Percentiles rank a stretch among this genome's conserved stretches.
Evolutionary conservation across 2,113 vertebrate genomes (phyloP).

Genomic region (Nothocercus julius): DNA sequence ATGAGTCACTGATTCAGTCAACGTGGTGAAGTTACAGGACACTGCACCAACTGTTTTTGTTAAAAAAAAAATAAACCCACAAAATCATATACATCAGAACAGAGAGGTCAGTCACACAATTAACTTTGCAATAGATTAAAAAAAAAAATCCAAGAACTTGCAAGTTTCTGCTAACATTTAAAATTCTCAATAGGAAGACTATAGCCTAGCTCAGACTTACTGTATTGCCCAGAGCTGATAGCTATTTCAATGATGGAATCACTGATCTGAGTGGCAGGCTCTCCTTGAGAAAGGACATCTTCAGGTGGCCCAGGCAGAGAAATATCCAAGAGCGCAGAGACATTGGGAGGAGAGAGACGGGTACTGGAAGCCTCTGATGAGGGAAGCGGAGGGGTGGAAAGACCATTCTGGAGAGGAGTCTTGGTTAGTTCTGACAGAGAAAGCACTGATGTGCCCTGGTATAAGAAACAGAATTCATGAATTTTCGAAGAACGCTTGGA

Average conservation of each 20-base stretch:
- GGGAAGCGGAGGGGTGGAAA: slow-evolving; percentile 75
- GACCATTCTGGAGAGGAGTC: slow-evolving; percentile 81
- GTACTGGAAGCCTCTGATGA: slow-evolving; percentile 79
- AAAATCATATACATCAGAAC: neutral
- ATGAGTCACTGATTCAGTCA: neutral
- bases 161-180: neutral
- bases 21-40: neutral
- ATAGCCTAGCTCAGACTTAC: slow-evolving; percentile 67
- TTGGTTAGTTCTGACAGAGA: slow-evolving; percentile 77
- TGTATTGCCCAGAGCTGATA: slow-evolving; percentile 94
- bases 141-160: neutral
- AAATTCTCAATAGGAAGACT: neutral
- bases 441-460: slow-evolving; percentile 74
- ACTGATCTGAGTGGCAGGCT: slow-evolving; percentile 92
- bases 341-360: slow-evolving; percentile 91
- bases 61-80: neutral
- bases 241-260: slow-evolving; percentile 99
- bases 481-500: neutral
- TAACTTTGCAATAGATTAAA: neutral
- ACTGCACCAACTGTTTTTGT: neutral
- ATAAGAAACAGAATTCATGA: neutral
- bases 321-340: slow-evolving; percentile 94
- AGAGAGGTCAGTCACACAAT: neutral
- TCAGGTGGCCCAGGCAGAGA: slow-evolving; percentile 96
- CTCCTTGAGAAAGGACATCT: slow-evolving; percentile 91